Percentiles rank a stretch among this genome's conserved stretches.
Conservation (phyloP, 1,140 invertebrate genomes). For the Drosophila lacertosa region DNA sequence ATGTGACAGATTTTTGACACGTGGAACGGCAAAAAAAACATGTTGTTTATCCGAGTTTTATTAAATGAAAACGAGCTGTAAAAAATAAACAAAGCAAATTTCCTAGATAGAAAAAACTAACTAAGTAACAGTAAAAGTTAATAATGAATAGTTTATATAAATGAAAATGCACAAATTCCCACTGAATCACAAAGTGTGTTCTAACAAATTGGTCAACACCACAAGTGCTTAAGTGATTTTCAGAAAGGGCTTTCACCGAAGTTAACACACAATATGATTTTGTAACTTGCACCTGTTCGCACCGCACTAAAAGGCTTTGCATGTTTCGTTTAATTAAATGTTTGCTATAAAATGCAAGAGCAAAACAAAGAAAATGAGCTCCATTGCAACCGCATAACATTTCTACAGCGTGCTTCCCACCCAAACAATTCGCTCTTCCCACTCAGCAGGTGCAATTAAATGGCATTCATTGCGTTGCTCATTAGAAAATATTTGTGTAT, state of each 20-base stretch:
- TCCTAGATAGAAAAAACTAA: constrained; percentile 8
- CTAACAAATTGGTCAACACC: constrained; percentile 2
- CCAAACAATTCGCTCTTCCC: background rate
- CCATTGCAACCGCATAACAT: constrained; percentile 51
- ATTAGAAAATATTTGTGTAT: constrained; percentile 79
- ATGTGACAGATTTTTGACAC: constrained; percentile 11
- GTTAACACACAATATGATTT: background rate
- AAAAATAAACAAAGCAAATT: constrained; percentile 1
- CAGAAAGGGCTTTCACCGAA: constrained; percentile 1
- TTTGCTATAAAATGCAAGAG: background rate
- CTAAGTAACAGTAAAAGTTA: background rate
- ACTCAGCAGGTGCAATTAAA: constrained; percentile 54
- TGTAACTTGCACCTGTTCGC: no score
- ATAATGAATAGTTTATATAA: background rate
- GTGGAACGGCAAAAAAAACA: background rate
- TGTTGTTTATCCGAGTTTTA: constrained; percentile 12
- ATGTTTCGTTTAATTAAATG: constrained; percentile 25
- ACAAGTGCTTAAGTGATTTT: constrained; percentile 1
- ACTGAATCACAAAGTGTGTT: constrained; percentile 1
- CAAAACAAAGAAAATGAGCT: constrained; percentile 24
- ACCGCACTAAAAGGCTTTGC: constrained; percentile 32
- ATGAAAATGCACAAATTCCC: background rate
- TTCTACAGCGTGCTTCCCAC: constrained; percentile 6
- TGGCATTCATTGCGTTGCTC: constrained; percentile 72
- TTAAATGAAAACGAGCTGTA: background rate